Evolutionary conservation across 2,888 invertebrate species (phyloP), one percentile per base, ranked within the genome.

Genomic region (Drosophila imparisetae): DNA sequence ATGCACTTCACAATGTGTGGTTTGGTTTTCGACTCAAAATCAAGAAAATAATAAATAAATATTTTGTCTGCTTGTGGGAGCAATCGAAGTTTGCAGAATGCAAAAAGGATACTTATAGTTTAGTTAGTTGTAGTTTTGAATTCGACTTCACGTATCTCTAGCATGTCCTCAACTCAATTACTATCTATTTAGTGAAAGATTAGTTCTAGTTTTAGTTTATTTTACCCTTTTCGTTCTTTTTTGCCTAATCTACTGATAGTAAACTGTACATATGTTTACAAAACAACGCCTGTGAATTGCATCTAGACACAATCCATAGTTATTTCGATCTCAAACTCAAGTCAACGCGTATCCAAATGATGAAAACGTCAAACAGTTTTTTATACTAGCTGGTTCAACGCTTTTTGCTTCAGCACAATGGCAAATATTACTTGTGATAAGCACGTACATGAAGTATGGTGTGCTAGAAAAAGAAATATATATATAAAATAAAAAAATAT

Each of bases 121-220:
- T 50, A 72, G 48, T 48, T 48, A 58, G 40, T 24, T 38, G 21
- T 60, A 60, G 34, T 40, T 60, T 13, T 70, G 75, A 55, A 58
- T 54, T 80, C 63, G 73, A 53, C 40, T 68, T 75, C 86, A 84
- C 86, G 86, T 86, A 86, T 83, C 55, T 55, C 27, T 72, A 72
- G 83, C 89, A 84, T 84, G 83, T 75, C 71, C 71, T 75, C 55
- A 61, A 27, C 48, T 54, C 55, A 60, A 50, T 49, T 18, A n/a
- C 42, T 65, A 45, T 21, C 52, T 59, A 58, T 4, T 55, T 74
- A 80, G 72, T 29, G 54, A 54, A 53, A 29, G 65, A 50, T 48
- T 80, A 75, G 76, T 49, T 48, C 38, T 80, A 75, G 76, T 57
- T 40, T 34, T 78, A 65, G 58, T 24, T 50, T 40, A n/a, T 55